phyloP scores from a whole-genome alignment of 2,113 vertebrate species.

The Poecilia latipinna region DNA sequence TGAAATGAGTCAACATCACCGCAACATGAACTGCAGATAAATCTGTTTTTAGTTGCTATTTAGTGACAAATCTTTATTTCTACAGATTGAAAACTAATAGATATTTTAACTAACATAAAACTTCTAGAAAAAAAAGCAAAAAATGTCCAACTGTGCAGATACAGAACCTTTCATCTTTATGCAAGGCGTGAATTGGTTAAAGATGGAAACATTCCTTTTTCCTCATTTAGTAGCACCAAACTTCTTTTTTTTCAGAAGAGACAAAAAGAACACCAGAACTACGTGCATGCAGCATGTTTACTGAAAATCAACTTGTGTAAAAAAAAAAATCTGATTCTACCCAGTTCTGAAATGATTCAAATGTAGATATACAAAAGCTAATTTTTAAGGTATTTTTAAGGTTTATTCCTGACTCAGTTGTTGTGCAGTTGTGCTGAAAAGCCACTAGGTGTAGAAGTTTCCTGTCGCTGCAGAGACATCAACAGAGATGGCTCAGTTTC shows the following conservation, averaged over 20 bases:
- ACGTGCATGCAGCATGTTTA: no score
- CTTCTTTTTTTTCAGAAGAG: no score
- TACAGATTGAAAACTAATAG: not conserved
- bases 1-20: not conserved
- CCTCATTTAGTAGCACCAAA: constrained; percentile 13
- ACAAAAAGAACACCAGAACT: no score
- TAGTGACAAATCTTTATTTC: not conserved
- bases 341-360: not conserved
- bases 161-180: not conserved
- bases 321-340: not conserved
- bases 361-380: not conserved
- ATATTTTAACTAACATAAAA: not conserved
- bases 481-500: not conserved
- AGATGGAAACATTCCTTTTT: not conserved
- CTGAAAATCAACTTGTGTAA: no score
- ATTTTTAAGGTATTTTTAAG: not conserved
- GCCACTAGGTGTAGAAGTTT: constrained; percentile 72
- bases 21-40: not conserved
- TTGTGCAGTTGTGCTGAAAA: constrained; percentile 24
- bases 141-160: no score
- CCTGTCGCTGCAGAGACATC: constrained; percentile 14
- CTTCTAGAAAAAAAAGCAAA: not conserved
- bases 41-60: not conserved
- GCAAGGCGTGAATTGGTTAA: no score
- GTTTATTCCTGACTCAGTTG: not conserved